Conservation (phyloP, 1,140 invertebrate species). For the Plutomurus gul region DNA sequence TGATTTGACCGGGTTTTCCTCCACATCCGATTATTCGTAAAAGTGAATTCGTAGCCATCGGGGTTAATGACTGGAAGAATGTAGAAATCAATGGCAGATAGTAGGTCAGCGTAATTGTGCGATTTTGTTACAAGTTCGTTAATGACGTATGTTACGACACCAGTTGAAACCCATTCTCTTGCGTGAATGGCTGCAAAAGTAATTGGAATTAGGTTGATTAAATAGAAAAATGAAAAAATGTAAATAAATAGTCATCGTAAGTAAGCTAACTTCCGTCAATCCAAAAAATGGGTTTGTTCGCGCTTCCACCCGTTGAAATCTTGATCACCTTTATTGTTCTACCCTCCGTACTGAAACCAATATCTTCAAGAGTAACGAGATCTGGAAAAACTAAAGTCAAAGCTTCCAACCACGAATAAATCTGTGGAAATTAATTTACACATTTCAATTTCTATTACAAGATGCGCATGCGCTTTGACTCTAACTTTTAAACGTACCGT, state of each 20-base stretch:
- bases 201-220: neutral
- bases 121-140: constrained; percentile 56
- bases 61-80: constrained; percentile 67
- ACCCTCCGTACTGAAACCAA: constrained; percentile 43
- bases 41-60: constrained; percentile 61
- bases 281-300: neutral
- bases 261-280: constrained; percentile 21
- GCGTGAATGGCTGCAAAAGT: constrained; percentile 59
- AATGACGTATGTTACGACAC: constrained; percentile 67
- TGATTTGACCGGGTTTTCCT: constrained; percentile 44
- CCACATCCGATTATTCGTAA: constrained; percentile 46
- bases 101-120: constrained; percentile 50
- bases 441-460: neutral
- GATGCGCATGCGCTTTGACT: neutral
- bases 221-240: neutral
- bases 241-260: neutral
- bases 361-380: constrained; percentile 61
- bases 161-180: constrained; percentile 78
- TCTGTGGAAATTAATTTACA: no score
- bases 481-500: neutral
- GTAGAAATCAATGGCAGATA: constrained; percentile 61
- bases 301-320: constrained; percentile 27
- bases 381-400: constrained; percentile 58
- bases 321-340: constrained; percentile 15
- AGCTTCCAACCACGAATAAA: constrained; percentile 60